phyloP scores from a whole-genome alignment of 2,888 invertebrate genomes.

The Charanyca ferruginea region DNA sequence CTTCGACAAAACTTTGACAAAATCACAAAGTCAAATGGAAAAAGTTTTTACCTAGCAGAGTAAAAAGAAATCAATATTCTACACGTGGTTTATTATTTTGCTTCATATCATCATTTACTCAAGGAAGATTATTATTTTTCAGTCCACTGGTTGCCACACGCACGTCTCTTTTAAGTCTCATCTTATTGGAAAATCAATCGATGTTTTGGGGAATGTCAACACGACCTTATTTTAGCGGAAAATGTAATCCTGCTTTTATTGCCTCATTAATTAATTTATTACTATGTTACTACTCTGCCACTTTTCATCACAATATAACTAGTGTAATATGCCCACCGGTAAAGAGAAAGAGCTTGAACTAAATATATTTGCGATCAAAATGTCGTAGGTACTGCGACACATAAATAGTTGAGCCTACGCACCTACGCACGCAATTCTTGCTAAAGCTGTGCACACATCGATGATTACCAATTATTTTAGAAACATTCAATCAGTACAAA shows the following conservation, averaged over 20 bases:
- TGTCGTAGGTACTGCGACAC: conserved; percentile 8
- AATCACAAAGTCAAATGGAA: background rate
- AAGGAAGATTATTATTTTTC: too few species aligned
- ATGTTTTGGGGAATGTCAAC: background rate
- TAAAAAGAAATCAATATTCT: background rate
- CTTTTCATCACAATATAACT: background rate
- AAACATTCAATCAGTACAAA: background rate
- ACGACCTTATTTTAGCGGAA: background rate
- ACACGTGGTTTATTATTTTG: background rate
- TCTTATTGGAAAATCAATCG: background rate
- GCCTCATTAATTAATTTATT: background rate
- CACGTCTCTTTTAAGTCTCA: background rate
- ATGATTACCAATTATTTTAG: background rate
- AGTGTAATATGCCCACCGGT: background rate
- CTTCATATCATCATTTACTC: too few species aligned
- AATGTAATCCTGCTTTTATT: background rate
- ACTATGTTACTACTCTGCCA: background rate
- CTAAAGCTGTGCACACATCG: conserved; percentile 11
- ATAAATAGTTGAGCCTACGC: conserved; percentile 17
- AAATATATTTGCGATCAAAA: conserved; percentile 29
- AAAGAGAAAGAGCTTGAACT: conserved; percentile 9
- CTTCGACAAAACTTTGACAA: background rate
- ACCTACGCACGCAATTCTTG: background rate
- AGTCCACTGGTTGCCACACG: too few species aligned
- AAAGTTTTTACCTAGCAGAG: background rate